Percentiles rank a stretch among this genome's conserved stretches.
Evolutionary conservation across 2,113 vertebrate species (phyloP).

Genomic region (Campylorhamphus procurvoides): DNA sequence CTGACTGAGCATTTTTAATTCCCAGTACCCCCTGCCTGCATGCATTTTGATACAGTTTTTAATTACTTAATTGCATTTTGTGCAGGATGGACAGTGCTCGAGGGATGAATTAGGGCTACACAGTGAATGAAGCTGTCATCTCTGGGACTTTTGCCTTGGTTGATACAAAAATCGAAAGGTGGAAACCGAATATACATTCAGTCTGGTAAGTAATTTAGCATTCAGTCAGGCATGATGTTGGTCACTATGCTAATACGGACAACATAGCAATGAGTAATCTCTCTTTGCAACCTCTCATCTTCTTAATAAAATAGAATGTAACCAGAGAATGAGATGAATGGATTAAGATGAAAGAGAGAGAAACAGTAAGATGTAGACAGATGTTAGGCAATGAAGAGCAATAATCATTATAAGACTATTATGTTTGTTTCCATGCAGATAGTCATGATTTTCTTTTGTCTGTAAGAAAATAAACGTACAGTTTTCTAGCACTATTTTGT

Average conservation of each 20-base stretch:
- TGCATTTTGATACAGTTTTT: constrained; percentile 14
- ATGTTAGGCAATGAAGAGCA: background rate
- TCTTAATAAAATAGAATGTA: background rate
- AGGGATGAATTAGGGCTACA: background rate
- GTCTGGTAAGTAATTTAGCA: background rate
- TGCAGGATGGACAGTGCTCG: background rate
- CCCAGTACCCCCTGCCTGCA: background rate
- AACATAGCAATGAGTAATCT: background rate
- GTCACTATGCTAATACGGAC: background rate
- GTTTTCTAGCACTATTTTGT: background rate
- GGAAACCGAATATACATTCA: background rate
- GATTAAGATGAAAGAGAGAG: background rate
- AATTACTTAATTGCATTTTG: constrained; percentile 24
- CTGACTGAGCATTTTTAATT: constrained; percentile 2
- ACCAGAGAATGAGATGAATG: background rate
- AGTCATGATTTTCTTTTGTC: background rate
- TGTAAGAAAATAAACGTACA: background rate
- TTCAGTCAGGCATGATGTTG: background rate
- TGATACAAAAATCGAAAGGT: background rate
- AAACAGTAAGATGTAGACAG: background rate
- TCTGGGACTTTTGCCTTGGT: background rate
- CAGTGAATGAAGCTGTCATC: background rate
- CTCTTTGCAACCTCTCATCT: background rate
- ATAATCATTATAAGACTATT: background rate
- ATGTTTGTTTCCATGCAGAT: background rate